A percentile compares a stretch with the other conserved stretches of the same genome.
Conservation (phyloP, 1,140 invertebrate species). For the Platorchestia sp. region DNA sequence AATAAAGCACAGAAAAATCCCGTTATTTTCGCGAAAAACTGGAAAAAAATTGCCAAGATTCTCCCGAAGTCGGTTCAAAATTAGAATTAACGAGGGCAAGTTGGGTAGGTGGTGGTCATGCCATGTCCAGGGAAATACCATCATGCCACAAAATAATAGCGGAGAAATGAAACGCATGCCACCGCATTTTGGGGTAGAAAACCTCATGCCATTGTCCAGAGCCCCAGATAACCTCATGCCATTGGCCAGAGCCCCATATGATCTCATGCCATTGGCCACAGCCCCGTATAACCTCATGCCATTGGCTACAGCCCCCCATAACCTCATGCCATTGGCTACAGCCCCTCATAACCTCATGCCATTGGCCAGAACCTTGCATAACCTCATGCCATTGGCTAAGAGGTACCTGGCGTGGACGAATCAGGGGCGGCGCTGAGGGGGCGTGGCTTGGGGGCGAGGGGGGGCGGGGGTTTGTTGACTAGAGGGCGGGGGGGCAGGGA, state of each 20-base stretch:
- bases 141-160: too few relatives aligned
- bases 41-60: too few relatives aligned
- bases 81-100: too few relatives aligned
- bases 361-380: not conserved
- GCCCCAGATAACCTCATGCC: not conserved
- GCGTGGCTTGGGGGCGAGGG: not conserved
- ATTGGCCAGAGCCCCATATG: not conserved
- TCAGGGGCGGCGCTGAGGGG: not conserved
- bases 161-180: too few relatives aligned
- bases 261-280: not conserved
- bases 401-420: not conserved
- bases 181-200: too few relatives aligned
- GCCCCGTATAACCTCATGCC: not conserved
- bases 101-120: too few relatives aligned
- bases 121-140: too few relatives aligned
- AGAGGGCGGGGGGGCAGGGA: not conserved
- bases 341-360: not conserved
- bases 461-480: constrained; percentile 11
- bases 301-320: not conserved
- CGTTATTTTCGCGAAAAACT: too few relatives aligned
- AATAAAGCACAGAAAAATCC: too few relatives aligned
- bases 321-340: constrained; percentile 4
- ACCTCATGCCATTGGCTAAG: not conserved
- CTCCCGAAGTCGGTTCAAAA: too few relatives aligned
- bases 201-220: too few relatives aligned